Evolutionary conservation across 23 tunicate species (phyloP).

Genomic region (Styela clava): DNA sequence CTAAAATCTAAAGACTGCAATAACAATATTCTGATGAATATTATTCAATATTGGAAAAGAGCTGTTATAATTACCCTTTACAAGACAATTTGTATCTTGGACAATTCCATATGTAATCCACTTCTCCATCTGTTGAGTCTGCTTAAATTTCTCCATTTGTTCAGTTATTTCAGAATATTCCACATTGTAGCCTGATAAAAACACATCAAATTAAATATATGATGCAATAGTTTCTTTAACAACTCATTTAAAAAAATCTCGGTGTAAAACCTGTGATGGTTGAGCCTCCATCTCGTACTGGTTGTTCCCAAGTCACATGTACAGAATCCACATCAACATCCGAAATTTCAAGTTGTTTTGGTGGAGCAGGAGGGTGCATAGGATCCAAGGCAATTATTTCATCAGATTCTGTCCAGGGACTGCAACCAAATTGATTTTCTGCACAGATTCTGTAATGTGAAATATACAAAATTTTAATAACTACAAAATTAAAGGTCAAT

Average conservation of each 20-base stretch:
- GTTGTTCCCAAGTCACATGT: constrained; percentile 61
- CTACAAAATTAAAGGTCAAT: neutral
- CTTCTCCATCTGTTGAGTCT: constrained; percentile 24
- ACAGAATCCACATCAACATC: constrained; percentile 65
- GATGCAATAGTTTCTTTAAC: no score
- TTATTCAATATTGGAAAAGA: no score
- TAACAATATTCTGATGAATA: neutral
- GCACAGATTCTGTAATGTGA: constrained; percentile 43
- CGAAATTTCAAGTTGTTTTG: constrained; percentile 60
- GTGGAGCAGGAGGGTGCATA: constrained; percentile 78
- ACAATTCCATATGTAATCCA: constrained; percentile 45
- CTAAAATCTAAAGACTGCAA: no score
- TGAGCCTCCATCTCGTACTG: constrained; percentile 83
- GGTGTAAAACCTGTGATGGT: constrained; percentile 50
- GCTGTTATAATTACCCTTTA: constrained; percentile 23
- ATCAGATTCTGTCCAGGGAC: constrained; percentile 57
- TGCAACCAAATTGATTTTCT: constrained; percentile 83
- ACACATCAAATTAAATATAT: no score
- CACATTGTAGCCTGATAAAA: constrained; percentile 54
- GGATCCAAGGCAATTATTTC: constrained; percentile 80
- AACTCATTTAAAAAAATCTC: no score
- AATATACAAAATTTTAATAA: neutral
- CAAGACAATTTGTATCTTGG: constrained; percentile 43
- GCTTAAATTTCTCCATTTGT: constrained; percentile 40
- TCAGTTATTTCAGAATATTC: constrained; percentile 55